phyloP scores from a whole-genome alignment of 2,888 invertebrate genomes.

The Marasmarcha lunaedactyla region DNA sequence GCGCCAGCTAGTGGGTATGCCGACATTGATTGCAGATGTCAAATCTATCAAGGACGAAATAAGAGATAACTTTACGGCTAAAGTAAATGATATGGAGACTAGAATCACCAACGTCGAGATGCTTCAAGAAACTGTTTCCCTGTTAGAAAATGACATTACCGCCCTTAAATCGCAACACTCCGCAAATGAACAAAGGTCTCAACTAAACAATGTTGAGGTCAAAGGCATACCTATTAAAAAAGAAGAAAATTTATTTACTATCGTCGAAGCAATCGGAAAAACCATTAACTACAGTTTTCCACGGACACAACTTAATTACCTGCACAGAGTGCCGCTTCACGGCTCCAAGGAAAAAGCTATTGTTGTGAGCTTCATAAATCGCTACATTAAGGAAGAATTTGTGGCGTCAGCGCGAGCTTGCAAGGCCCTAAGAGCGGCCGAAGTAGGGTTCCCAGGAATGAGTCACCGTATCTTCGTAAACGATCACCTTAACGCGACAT shows the following conservation, averaged over 20 bases:
- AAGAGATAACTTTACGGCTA: not conserved
- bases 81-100: no score
- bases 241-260: constrained; percentile 1
- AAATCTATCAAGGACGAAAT: not conserved
- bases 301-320: constrained; percentile 7
- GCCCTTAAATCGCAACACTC: no score
- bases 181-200: constrained; percentile 1
- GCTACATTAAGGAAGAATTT: constrained; percentile 12
- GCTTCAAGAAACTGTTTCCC: no score
- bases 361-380: constrained; percentile 9
- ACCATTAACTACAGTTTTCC: not conserved
- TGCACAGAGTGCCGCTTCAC: constrained; percentile 5
- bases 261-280: not conserved
- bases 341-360: constrained; percentile 10
- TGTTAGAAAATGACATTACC: no score
- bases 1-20: not conserved
- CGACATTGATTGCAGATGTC: not conserved
- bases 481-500: constrained; percentile 5
- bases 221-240: constrained; percentile 3
- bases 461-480: not conserved
- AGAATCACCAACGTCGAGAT: no score
- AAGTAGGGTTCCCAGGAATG: not conserved
- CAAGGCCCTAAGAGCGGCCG: not conserved
- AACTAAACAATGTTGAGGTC: constrained; percentile 6
- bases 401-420: constrained; percentile 8